phyloP scores from a whole-genome alignment of 2,797 vertebrate genomes.

The Pseudochaenichthys georgianus region DNA sequence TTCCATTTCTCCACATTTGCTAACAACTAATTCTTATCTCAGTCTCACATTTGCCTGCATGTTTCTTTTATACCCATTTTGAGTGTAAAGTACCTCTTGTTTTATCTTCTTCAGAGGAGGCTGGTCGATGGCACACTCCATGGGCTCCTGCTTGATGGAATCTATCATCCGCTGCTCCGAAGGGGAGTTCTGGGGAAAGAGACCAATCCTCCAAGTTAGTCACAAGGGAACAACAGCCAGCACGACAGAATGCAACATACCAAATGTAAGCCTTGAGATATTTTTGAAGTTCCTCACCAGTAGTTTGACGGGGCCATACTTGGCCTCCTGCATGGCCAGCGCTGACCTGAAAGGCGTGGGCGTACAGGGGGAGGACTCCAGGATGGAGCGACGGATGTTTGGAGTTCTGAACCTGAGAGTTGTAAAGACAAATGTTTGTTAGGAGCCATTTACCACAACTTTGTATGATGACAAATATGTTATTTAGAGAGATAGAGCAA shows the following conservation, averaged over 20 bases:
- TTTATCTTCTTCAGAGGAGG: slow-evolving; percentile 97
- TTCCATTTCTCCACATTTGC: neutral
- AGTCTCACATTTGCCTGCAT: slow-evolving; percentile 8
- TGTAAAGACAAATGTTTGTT: neutral
- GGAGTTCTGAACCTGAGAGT: slow-evolving; percentile 92
- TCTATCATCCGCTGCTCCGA: slow-evolving; percentile 91
- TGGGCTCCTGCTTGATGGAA: slow-evolving; percentile 96
- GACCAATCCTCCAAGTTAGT: slow-evolving; percentile 26
- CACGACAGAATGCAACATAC: neutral
- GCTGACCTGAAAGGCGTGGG: slow-evolving; percentile 95
- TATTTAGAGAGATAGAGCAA: neutral
- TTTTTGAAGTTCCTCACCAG: slow-evolving; percentile 84
- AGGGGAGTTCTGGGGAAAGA: slow-evolving; percentile 87
- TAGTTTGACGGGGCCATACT: slow-evolving; percentile 93
- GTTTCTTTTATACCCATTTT: neutral
- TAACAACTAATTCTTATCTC: slow-evolving; percentile 7
- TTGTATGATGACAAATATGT: neutral
- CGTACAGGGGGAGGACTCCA: slow-evolving; percentile 94
- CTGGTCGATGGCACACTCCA: slow-evolving; percentile 92
- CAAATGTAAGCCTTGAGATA: neutral
- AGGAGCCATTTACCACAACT: neutral
- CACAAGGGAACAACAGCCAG: neutral
- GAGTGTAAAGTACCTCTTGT: slow-evolving; percentile 90
- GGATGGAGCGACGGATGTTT: slow-evolving; percentile 92
- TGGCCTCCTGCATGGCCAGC: slow-evolving; percentile 91